Evolutionary conservation across 2,113 vertebrate genomes (phyloP).

Genomic region (Coregonus clupeaformis): DNA sequence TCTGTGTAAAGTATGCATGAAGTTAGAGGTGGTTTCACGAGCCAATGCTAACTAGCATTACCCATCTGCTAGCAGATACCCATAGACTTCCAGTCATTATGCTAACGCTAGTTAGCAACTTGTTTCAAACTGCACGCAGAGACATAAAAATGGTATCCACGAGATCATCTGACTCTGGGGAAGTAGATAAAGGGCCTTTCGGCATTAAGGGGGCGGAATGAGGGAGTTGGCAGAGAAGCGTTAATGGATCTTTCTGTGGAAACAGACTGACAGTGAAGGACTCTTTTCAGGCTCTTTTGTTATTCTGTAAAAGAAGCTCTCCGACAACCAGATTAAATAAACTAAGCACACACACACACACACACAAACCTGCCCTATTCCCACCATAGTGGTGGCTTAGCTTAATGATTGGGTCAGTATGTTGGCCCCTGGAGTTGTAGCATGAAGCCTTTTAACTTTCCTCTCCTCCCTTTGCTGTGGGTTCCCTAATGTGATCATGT

Average conservation of each 20-base stretch:
- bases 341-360: constrained; percentile 25
- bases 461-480: constrained; percentile 49
- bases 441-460: constrained; percentile 38
- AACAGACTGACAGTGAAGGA: not conserved
- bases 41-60: no score
- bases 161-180: no score
- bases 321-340: no score
- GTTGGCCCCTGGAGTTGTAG: constrained; percentile 40
- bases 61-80: no score
- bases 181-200: not conserved
- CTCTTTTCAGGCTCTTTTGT: not conserved
- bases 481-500: constrained; percentile 36
- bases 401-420: constrained; percentile 61
- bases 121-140: no score
- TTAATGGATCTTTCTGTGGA: not conserved
- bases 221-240: not conserved
- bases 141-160: no score
- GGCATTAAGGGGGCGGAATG: not conserved
- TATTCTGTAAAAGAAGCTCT: constrained; percentile 2
- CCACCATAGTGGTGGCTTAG: constrained; percentile 34
- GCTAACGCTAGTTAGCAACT: no score
- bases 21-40: no score
- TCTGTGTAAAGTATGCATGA: no score
- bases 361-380: constrained; percentile 12
- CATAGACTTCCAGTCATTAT: no score